Evolutionary conservation across 2,888 invertebrate species (phyloP).

Genomic region (Acleris cristana): DNA sequence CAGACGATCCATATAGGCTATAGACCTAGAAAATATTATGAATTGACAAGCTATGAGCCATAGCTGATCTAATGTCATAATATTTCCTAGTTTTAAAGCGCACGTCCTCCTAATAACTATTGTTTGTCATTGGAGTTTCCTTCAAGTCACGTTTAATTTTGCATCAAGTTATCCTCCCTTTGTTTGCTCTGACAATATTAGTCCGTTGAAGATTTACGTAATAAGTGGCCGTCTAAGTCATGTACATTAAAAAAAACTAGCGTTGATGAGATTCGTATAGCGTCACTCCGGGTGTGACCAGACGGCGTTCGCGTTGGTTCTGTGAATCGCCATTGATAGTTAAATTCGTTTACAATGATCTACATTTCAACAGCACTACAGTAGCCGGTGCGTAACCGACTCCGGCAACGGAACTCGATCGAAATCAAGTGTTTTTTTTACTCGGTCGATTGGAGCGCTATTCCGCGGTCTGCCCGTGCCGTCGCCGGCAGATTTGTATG

Average conservation of each 20-base stretch:
- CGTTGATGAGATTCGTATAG: neutral
- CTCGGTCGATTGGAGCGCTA: slow-evolving; percentile 55
- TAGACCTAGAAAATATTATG: neutral
- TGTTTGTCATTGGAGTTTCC: slow-evolving; percentile 14
- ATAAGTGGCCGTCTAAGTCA: too few species aligned
- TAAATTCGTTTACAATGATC: slow-evolving; percentile 40
- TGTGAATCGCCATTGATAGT: slow-evolving; percentile 19
- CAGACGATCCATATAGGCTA: too few species aligned
- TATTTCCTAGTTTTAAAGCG: neutral
- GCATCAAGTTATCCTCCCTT: slow-evolving; percentile 24
- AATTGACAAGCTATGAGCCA: too few species aligned
- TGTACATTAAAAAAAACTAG: too few species aligned
- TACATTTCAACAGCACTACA: slow-evolving; percentile 38
- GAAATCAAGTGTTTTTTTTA: slow-evolving; percentile 62
- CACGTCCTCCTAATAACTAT: neutral
- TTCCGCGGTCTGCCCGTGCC: slow-evolving; percentile 59
- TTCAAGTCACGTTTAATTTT: slow-evolving; percentile 16
- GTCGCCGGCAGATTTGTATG: slow-evolving; percentile 61
- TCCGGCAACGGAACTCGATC: slow-evolving; percentile 45
- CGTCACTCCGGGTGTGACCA: slow-evolving; percentile 7
- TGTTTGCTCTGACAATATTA: slow-evolving; percentile 22
- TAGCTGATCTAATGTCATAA: neutral
- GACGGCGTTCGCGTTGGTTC: slow-evolving; percentile 18
- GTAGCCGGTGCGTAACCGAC: slow-evolving; percentile 45
- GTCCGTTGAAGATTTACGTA: neutral